Percentiles rank a stretch among this genome's conserved stretches.
phyloP scores from a whole-genome alignment of 1,140 invertebrate species.

The Drosophila prosaltans region DNA sequence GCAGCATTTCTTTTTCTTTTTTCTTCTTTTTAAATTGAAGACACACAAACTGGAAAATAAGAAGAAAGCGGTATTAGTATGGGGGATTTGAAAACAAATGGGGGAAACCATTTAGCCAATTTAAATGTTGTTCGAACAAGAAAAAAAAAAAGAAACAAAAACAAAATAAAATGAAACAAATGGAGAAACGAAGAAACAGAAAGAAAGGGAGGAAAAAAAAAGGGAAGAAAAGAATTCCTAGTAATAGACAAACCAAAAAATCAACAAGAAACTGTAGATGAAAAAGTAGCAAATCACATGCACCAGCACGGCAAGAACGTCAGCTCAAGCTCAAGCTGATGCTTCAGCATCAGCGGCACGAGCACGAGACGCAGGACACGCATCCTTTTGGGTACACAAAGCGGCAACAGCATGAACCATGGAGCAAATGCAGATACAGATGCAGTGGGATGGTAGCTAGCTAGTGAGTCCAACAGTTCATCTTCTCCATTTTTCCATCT shows the following conservation, averaged over 20 bases:
- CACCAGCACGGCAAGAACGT: slow-evolving; percentile 47
- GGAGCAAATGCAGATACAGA: not conserved
- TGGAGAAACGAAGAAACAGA: too few species aligned
- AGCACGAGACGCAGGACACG: slow-evolving; percentile 17
- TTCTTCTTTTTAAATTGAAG: slow-evolving; percentile 1
- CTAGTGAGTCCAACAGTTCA: slow-evolving; percentile 39
- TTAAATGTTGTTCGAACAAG: slow-evolving; percentile 65
- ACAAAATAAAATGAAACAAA: slow-evolving; percentile 17
- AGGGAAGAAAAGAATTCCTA: too few species aligned
- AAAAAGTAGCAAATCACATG: slow-evolving; percentile 51
- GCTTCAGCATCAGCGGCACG: not conserved
- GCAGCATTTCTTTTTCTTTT: too few species aligned
- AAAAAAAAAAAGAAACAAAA: slow-evolving; percentile 7
- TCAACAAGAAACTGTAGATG: slow-evolving; percentile 38
- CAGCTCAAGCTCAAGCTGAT: slow-evolving; percentile 8
- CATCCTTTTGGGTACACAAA: slow-evolving; percentile 21
- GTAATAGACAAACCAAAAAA: slow-evolving; percentile 2
- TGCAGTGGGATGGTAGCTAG: slow-evolving; percentile 1
- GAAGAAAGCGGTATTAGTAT: not conserved
- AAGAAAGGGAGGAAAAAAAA: too few species aligned
- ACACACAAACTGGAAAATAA: not conserved
- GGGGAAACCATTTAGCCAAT: slow-evolving; percentile 65
- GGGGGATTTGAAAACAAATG: slow-evolving; percentile 38
- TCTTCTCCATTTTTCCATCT: not conserved
- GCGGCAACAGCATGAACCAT: not conserved